Conservation (phyloP, 1,140 invertebrate genomes). For the Rhopalosiphum padi region DNA sequence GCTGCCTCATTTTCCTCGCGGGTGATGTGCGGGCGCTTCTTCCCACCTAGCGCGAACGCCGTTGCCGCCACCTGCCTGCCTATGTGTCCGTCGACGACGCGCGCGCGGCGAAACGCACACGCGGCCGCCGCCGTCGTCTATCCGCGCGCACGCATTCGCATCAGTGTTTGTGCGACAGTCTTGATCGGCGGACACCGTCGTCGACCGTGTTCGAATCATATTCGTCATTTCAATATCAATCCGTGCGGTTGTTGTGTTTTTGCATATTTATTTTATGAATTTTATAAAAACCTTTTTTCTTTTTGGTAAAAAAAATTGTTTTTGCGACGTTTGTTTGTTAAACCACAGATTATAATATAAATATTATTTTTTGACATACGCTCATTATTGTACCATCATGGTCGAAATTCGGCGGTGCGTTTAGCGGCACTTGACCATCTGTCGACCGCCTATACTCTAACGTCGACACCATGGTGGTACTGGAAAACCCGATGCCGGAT, state of each 20-base stretch:
- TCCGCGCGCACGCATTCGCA: neutral
- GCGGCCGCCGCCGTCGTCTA: neutral
- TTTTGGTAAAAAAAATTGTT: neutral
- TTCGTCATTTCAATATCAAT: neutral
- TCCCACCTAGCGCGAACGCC: neutral
- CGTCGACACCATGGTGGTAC: conserved; percentile 72
- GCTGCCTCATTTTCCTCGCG: neutral
- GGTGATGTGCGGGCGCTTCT: neutral
- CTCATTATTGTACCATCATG: neutral
- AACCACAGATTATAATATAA: neutral
- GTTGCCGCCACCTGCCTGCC: neutral
- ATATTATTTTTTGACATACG: neutral
- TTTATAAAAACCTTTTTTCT: neutral
- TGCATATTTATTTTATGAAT: neutral
- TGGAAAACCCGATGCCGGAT: conserved; percentile 70
- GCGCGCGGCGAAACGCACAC: conserved; percentile 31
- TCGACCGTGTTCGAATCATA: neutral
- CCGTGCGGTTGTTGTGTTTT: neutral
- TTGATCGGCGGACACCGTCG: neutral
- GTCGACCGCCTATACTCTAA: neutral
- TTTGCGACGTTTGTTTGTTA: neutral
- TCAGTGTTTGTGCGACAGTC: conserved; percentile 50
- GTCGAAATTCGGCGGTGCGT: neutral
- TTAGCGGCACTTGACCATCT: neutral
- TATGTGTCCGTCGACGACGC: neutral